phyloP scores from a whole-genome alignment of 1,140 invertebrate genomes.

The Aricia agestis region DNA sequence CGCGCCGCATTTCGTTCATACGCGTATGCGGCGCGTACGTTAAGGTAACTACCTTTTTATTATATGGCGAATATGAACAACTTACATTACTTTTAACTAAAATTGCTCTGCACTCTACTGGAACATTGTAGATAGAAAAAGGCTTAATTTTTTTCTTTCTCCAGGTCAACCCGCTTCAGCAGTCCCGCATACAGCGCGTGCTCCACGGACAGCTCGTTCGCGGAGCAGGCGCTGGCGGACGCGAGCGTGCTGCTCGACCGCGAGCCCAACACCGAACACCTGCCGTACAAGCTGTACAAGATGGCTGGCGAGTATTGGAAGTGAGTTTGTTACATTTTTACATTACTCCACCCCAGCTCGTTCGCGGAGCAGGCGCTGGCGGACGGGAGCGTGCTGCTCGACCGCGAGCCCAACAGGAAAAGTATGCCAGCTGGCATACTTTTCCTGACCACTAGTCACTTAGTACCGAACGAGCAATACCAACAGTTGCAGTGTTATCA shows the following conservation, averaged over 20 bases:
- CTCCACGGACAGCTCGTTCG: slow-evolving; percentile 72
- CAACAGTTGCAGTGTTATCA: no score
- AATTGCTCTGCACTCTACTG: no score
- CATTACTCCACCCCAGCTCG: slow-evolving; percentile 41
- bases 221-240: slow-evolving; percentile 70
- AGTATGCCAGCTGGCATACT: no score
- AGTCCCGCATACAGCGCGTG: slow-evolving; percentile 66
- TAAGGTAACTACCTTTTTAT: no score
- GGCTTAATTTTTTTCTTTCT: background rate
- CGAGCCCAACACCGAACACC: slow-evolving; percentile 63
- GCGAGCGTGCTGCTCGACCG: slow-evolving; percentile 52
- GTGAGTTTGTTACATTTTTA: slow-evolving; percentile 62
- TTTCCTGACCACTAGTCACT: no score
- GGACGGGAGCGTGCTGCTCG: slow-evolving; percentile 57
- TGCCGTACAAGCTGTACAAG: slow-evolving; percentile 78
- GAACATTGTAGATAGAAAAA: no score
- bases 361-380: slow-evolving; percentile 72
- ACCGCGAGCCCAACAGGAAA: slow-evolving; percentile 52
- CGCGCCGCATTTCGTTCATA: no score
- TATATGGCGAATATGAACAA: slow-evolving; percentile 1
- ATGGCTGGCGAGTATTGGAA: slow-evolving; percentile 82
- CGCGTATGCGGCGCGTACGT: no score
- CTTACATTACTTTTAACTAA: no score
- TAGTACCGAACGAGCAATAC: no score
- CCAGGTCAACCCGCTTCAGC: slow-evolving; percentile 53